Base-by-base conservation (phyloP, 2,888 invertebrate species). In the Chrysotoxum bicinctum region DNA sequence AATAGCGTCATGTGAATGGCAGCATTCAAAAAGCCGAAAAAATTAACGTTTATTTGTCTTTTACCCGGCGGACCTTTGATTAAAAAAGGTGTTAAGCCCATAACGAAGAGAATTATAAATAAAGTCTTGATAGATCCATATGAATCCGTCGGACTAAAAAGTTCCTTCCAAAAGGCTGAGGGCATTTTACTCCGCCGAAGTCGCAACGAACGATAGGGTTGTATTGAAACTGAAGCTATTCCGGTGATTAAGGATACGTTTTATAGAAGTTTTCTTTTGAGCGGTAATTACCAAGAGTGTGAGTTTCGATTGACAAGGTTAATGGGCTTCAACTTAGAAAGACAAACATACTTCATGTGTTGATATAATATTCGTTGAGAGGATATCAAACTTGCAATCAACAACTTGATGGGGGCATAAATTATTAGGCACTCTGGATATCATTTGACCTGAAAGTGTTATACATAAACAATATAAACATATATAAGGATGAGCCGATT, bases 41-140 rank as follows among this genome's bases (percentile, higher is more conserved):
- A 89, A 45, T 90, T 89, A 4, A 90, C 87, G 6, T 72, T 60
- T 5, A 90, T 88, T 3, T 78, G 82, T 0, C 89, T 89, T 12
- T 87, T 86, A 0, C 88, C 88, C 0, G 80, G 35, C 0, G 78
- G 56, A 3, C 90, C 90, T 3, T 48, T 82, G 8, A 91, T 72
- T 0, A 89, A 88, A 37, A 92, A 88, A 0, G 92, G 92, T 12
- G 91, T 91, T 35, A 92, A 37, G 0, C 92, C 92, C 12, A 91
- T 84, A 0, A 91, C 8, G 60, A 89, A 91, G 1, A 91, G 90
- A 26, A 91, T 87, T 0, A 89, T 78, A 0, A 92, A 87, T 16
- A 92, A 50, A 4, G 90, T 90, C 48, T 89, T 89, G 69, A 90
- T 89, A 0, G 92, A 91, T 3, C 89, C 89, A 73, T 90, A 91